These are phyloP conservation scores for Microcebus ravelobensis DNA, from an alignment of 2,113 vertebrate species.

Conservation along the genomic window DNA sequence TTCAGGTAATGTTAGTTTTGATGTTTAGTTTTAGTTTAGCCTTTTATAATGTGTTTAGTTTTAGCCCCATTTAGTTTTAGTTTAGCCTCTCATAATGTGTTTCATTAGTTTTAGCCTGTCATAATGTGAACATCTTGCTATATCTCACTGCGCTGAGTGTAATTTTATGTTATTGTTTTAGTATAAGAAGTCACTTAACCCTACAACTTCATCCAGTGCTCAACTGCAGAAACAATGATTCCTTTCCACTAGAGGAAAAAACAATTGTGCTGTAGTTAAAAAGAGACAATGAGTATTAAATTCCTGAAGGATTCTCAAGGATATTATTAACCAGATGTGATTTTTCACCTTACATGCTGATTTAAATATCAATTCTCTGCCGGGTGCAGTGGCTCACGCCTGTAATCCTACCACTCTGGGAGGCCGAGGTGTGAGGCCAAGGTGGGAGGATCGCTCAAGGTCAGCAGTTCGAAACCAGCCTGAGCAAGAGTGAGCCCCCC, in stretches of 20 bases:
- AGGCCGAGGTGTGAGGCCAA: too few relatives aligned
- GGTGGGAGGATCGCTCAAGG: too few relatives aligned
- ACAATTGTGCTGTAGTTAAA: neutral
- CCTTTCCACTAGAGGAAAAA: neutral
- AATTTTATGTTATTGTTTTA: conserved; percentile 32
- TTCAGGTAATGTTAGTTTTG: neutral
- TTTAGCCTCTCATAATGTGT: too few relatives aligned
- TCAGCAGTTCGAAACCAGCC: too few relatives aligned
- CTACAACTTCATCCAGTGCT: conserved; percentile 22
- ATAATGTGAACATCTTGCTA: neutral
- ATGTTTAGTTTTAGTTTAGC: too few relatives aligned
- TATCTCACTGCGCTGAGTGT: neutral
- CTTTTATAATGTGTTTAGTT: too few relatives aligned
- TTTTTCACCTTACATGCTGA: conserved; percentile 4
- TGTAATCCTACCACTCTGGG: too few relatives aligned
- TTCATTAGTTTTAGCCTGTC: neutral
- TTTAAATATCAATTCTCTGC: conserved; percentile 8
- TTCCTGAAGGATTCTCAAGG: neutral
- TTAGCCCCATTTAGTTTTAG: too few relatives aligned
- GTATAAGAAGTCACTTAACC: neutral
- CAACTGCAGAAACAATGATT: conserved; percentile 34
- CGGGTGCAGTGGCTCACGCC: too few relatives aligned
- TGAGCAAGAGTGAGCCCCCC: too few relatives aligned
- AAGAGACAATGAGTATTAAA: neutral
- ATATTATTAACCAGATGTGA: conserved; percentile 37